phyloP scores from a whole-genome alignment of 2,888 invertebrate genomes.

The Nineta flava region DNA sequence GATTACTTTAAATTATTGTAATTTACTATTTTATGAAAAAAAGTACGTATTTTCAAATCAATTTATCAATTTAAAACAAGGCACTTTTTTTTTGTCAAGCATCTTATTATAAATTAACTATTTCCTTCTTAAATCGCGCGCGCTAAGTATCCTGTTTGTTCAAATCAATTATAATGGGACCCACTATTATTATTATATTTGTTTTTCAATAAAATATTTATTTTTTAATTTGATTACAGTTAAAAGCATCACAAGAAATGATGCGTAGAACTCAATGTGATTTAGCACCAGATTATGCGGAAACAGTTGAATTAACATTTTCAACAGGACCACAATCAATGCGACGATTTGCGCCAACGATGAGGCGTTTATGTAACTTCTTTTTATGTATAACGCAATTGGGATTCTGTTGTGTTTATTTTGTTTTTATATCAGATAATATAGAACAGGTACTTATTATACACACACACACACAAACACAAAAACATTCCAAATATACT shows the following conservation, averaged over 20 bases:
- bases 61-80: too few relatives aligned
- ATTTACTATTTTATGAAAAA: too few relatives aligned
- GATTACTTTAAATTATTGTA: too few relatives aligned
- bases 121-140: too few relatives aligned
- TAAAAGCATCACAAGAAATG: slow-evolving; percentile 55
- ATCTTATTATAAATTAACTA: too few relatives aligned
- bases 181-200: neutral
- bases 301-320: slow-evolving; percentile 70
- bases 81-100: too few relatives aligned
- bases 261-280: slow-evolving; percentile 37
- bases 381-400: slow-evolving; percentile 92
- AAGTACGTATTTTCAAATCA: too few relatives aligned
- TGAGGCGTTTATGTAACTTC: slow-evolving; percentile 59
- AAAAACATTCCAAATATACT: too few relatives aligned
- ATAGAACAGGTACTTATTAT: slow-evolving; percentile 50
- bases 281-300: slow-evolving; percentile 55
- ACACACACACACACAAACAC: too few relatives aligned
- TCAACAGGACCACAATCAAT: slow-evolving; percentile 51
- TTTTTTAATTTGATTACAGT: slow-evolving; percentile 28
- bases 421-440: slow-evolving; percentile 85
- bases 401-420: slow-evolving; percentile 95
- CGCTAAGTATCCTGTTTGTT: too few relatives aligned
- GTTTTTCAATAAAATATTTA: neutral
- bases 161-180: too few relatives aligned
- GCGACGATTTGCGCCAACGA: slow-evolving; percentile 41